Evolutionary conservation across 2,113 vertebrate species (phyloP).

Genomic region (Syngnathoides biaculeatus): DNA sequence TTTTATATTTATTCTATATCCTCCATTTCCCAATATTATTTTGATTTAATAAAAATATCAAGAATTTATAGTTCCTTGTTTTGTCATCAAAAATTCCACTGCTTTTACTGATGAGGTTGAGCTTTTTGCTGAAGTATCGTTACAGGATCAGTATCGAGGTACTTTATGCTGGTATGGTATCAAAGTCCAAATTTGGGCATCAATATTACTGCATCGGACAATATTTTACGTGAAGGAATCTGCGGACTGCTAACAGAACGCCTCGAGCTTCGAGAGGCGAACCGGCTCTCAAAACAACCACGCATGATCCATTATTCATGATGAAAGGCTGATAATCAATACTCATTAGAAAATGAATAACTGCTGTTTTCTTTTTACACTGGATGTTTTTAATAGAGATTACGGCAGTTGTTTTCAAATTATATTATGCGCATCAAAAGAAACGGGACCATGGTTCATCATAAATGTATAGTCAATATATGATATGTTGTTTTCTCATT

Average conservation of each 20-base stretch:
- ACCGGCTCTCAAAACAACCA: conserved; percentile 24
- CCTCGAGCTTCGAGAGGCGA: conserved; percentile 31
- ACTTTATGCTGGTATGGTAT: too few species aligned
- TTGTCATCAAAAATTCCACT: too few species aligned
- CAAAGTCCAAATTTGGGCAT: too few species aligned
- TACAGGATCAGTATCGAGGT: too few species aligned
- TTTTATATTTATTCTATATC: background rate
- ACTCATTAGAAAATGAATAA: background rate
- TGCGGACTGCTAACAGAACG: conserved; percentile 45
- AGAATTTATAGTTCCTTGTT: too few species aligned
- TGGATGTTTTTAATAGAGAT: background rate
- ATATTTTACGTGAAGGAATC: conserved; percentile 60
- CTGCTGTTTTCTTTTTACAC: background rate
- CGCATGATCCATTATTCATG: background rate
- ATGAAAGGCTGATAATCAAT: background rate
- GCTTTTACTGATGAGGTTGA: too few species aligned
- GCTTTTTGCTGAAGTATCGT: too few species aligned
- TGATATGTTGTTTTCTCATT: too few species aligned
- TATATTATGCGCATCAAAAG: background rate
- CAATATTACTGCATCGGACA: conserved; percentile 21
- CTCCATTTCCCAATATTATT: background rate
- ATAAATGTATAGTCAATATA: too few species aligned
- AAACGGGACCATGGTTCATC: too few species aligned
- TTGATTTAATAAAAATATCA: background rate
- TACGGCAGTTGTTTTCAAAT: background rate